Percentiles rank a stretch among this genome's conserved stretches.
These are phyloP conservation scores for Cranoglanis bouderius DNA, from an alignment of 2,113 vertebrate species.

Conservation along the genomic window DNA sequence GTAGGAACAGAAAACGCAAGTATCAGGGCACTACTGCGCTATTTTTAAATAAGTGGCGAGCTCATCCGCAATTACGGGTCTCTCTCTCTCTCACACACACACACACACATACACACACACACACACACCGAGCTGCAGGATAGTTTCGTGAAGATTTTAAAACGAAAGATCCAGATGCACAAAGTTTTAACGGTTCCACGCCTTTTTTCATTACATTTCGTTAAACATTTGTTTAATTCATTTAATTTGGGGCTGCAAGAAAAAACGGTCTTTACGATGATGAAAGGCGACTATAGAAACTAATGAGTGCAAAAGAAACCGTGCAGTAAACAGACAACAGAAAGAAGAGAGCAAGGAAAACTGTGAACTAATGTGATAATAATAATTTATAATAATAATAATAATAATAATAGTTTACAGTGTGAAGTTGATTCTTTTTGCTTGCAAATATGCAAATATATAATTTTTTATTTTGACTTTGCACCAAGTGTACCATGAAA, in stretches of 20 bases:
- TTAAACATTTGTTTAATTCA: neutral
- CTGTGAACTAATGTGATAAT: neutral
- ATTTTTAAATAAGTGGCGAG: neutral
- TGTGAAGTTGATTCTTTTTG: neutral
- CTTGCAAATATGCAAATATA: neutral
- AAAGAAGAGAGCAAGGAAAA: neutral
- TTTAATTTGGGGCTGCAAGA: neutral
- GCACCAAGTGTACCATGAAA: neutral
- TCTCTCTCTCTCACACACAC: too few species aligned
- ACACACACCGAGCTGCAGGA: neutral
- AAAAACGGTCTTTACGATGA: neutral
- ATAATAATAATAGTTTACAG: neutral
- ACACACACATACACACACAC: neutral
- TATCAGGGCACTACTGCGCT: neutral
- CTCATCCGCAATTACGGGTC: neutral
- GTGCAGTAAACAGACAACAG: neutral
- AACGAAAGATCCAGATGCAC: neutral
- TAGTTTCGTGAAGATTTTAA: neutral
- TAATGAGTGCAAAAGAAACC: neutral
- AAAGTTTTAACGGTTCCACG: neutral
- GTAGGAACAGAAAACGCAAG: neutral
- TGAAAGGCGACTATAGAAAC: neutral
- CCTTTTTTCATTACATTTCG: neutral
- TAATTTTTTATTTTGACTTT: neutral
- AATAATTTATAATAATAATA: neutral